phyloP scores from a whole-genome alignment of 1,140 invertebrate species.

The Pissodes strobi region DNA sequence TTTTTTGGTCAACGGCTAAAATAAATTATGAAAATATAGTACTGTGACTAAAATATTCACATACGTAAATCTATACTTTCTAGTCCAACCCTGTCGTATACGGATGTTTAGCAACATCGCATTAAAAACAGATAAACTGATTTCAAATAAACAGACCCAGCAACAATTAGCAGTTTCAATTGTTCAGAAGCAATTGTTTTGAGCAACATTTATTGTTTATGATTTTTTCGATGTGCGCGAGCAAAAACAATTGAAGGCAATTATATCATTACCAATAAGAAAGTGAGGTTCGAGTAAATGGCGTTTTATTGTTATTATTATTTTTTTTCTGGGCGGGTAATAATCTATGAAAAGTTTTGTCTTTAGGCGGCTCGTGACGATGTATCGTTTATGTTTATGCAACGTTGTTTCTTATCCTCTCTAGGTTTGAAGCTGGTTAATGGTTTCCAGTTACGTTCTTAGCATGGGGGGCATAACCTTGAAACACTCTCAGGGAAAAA shows the following conservation, averaged over 20 bases:
- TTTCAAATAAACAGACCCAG: slow-evolving; percentile 12
- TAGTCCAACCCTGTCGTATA: neutral
- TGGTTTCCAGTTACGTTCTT: too few species aligned
- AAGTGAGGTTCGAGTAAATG: slow-evolving; percentile 13
- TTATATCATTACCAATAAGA: slow-evolving; percentile 30
- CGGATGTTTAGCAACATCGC: slow-evolving; percentile 27
- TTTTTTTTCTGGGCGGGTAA: neutral
- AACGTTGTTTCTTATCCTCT: too few species aligned
- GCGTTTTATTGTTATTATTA: neutral
- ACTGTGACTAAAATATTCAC: too few species aligned
- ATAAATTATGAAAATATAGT: too few species aligned
- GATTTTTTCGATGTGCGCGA: slow-evolving; percentile 19
- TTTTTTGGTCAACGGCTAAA: too few species aligned
- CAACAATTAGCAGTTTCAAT: slow-evolving; percentile 30
- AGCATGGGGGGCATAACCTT: too few species aligned
- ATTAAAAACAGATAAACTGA: slow-evolving; percentile 33
- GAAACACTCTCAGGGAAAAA: too few species aligned
- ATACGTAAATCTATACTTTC: too few species aligned
- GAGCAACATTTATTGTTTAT: slow-evolving; percentile 34
- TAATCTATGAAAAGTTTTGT: too few species aligned
- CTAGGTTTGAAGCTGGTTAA: too few species aligned
- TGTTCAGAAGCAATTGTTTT: slow-evolving; percentile 24
- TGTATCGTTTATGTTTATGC: too few species aligned
- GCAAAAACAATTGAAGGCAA: slow-evolving; percentile 31
- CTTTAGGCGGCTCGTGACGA: too few species aligned